phyloP scores from a whole-genome alignment of 2,888 invertebrate species.

The Eupithecia insigniata region DNA sequence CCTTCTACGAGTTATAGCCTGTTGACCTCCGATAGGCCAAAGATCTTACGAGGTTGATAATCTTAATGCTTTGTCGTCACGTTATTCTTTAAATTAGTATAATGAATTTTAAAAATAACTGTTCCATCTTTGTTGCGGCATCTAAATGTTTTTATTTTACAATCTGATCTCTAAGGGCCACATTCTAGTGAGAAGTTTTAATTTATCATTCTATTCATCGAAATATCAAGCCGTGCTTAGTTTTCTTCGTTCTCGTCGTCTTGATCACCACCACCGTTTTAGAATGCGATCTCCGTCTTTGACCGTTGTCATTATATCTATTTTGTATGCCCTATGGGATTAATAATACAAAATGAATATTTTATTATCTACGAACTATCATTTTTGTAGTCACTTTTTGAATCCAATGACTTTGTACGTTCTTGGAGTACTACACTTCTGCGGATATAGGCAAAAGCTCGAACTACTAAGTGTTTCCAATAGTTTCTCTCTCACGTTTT shows the following conservation, averaged over 20 bases:
- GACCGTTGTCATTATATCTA: background rate
- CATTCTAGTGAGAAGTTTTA: background rate
- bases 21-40: slow-evolving; percentile 41
- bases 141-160: background rate
- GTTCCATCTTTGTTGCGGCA: background rate
- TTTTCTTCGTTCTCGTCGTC: background rate
- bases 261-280: background rate
- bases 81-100: slow-evolving; percentile 28
- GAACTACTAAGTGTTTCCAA: slow-evolving; percentile 17
- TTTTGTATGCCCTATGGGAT: background rate
- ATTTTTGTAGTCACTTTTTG: background rate
- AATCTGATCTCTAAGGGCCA: background rate
- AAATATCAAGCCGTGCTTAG: background rate
- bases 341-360: background rate
- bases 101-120: slow-evolving; percentile 1
- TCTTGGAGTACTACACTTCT: background rate
- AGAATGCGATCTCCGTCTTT: background rate
- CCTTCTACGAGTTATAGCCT: slow-evolving; percentile 37
- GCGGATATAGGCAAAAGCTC: background rate
- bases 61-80: slow-evolving; percentile 39
- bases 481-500: slow-evolving; percentile 35
- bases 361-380: background rate
- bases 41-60: slow-evolving; percentile 36
- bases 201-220: background rate
- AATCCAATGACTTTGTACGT: background rate